Conservation (phyloP, 2,888 invertebrate species). For the Sisyra terminalis region DNA sequence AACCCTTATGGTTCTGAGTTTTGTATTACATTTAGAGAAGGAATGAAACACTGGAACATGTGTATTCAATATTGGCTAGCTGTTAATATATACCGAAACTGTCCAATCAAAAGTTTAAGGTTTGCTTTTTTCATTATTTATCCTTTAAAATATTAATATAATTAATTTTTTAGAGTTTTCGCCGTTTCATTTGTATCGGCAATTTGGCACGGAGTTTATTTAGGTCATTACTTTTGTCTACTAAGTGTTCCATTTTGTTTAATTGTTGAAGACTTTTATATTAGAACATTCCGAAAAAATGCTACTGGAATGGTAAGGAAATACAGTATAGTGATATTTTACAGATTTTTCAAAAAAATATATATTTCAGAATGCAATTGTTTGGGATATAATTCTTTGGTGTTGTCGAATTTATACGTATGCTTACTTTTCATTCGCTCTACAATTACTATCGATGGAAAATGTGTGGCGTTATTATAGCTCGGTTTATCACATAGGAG, state of each 20-base stretch:
- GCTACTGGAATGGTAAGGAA: conserved; percentile 40
- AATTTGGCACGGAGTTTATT: conserved; percentile 90
- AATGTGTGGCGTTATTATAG: conserved; percentile 42
- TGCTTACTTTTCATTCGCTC: conserved; percentile 80
- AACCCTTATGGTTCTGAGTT: conserved; percentile 70
- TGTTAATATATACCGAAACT: conserved; percentile 71
- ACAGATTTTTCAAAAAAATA: no score
- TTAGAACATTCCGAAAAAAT: conserved; percentile 46
- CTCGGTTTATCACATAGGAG: conserved; percentile 24
- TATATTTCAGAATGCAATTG: conserved; percentile 36
- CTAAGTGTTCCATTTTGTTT: conserved; percentile 77
- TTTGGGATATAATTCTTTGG: conserved; percentile 57
- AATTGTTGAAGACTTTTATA: conserved; percentile 74
- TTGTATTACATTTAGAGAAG: conserved; percentile 65
- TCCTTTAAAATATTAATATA: conserved; percentile 15
- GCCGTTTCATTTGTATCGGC: conserved; percentile 78
- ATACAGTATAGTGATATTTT: conserved; percentile 5
- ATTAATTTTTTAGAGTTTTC: no score
- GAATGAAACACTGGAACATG: conserved; percentile 90
- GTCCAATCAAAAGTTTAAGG: conserved; percentile 43
- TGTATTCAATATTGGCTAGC: conserved; percentile 96
- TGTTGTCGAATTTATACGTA: conserved; percentile 71
- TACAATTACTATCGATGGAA: conserved; percentile 59
- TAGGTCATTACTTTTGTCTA: conserved; percentile 88
- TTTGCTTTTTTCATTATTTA: no score